Percentiles rank a stretch among this genome's conserved stretches.
Conservation (phyloP, 35 echinoderm and acorn worm species). For the Ophioderma brevispina region DNA sequence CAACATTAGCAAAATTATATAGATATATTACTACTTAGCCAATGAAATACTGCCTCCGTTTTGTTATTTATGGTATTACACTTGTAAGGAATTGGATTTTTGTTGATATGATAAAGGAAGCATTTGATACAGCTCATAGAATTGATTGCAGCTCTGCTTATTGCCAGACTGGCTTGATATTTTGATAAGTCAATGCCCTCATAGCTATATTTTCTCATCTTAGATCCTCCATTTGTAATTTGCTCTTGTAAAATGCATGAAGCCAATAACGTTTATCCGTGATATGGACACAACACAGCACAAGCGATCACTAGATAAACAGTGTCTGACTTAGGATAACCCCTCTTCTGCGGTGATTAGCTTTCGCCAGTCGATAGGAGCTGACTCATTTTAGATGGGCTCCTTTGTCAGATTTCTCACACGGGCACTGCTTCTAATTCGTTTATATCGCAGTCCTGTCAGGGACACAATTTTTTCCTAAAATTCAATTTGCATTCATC, state of each 20-base stretch:
- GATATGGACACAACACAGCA: conserved; percentile 9
- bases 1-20: too few relatives aligned
- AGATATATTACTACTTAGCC: too few relatives aligned
- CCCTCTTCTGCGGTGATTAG: neutral
- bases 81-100: too few relatives aligned
- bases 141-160: neutral
- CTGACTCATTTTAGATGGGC: neutral
- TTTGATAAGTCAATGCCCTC: neutral
- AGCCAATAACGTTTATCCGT: neutral
- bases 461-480: neutral
- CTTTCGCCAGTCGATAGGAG: conserved; percentile 1
- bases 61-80: too few relatives aligned
- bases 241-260: neutral
- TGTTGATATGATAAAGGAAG: neutral
- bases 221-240: neutral
- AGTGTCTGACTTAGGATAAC: neutral
- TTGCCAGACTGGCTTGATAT: neutral
- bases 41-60: too few relatives aligned
- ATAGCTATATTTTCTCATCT: neutral
- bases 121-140: neutral
- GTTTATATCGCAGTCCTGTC: neutral
- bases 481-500: neutral
- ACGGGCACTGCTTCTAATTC: neutral
- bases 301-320: neutral
- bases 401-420: neutral